Base-by-base conservation (phyloP, 1,140 invertebrate species). In the Micrasema minimum region DNA sequence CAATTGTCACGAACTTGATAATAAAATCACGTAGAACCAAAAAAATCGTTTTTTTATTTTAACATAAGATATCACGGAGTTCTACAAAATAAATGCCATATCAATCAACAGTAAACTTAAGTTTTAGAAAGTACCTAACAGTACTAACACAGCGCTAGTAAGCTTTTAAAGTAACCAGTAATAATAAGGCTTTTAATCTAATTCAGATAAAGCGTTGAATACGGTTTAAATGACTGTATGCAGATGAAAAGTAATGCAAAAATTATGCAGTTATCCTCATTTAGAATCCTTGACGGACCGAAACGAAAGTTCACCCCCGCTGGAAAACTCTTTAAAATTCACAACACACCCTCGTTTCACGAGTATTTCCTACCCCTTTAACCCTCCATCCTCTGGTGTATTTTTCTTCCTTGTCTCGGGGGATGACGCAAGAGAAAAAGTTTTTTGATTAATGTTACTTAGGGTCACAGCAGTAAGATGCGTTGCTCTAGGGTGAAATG, bases 361-460 rank as follows among this genome's bases (percentile, higher is more conserved):
- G 7, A 31, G 2, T 31, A 31, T 31, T 31, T 22, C 35, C 18
- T 46, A 23, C 37, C 65, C 38, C 53, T 62, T 59, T 65, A 9
- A 31, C 38, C 43, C 31, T 12, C n/a, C 9, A 22, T 11, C 22
- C 50, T 20, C 16, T 35, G 38, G 71, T 59, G 38, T 31, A 66
- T 72, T 72, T 72, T 72, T 72, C 71, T 72, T 72, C 45, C 64
- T 62, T 37, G 41, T 51, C 71, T 51, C 46, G 41, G 46, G 16
- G 66, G 65, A 26, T 31, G 43, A 46, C 10, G 59, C 11, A 46
- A 64, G 59, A 64, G 41, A 46, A 57, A 57, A 57, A 57, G 10
- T 23, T 64, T 59, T 64, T 46, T 64, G 59, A 64, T 64, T 64
- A 64, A 64, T 64, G 59, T 41, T 41, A 35, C 59, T 48, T 23